Base-by-base conservation (phyloP, 2,888 invertebrate genomes). In the Pseudococcus longispinus region DNA sequence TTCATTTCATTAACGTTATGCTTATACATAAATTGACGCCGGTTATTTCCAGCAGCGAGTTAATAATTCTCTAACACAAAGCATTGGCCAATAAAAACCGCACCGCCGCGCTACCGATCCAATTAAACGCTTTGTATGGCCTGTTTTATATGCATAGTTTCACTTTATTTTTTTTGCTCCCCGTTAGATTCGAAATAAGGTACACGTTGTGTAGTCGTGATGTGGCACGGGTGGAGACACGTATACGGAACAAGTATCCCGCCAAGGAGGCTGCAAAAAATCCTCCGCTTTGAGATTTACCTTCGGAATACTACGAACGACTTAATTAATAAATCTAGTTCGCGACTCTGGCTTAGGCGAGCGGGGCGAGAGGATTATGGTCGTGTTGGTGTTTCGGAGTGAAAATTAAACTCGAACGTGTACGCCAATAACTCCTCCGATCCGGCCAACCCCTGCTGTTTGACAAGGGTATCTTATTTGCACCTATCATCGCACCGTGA, bases 391-490 rank as follows among this genome's bases (percentile, higher is more conserved):
- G 42, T 70, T 70, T 70, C 60, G 29, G 42, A 80, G 77, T 42
- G 77, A 80, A 80, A 80, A 80, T 42, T 80, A 37, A 42, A 80
- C 32, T 37, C 77, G 77, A 13, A 80, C 32, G 5, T 80, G 77
- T 42, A 42, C 77, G 42, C 84, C 65, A 42, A 84, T 84, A 84
- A 84, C 29, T 20, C 20, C 84, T 23, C 26, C 42, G 4, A 55
- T 84, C 13, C n/a, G 20, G 84, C 8, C 84, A 84, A 51, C 84
- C 55, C 84, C 84, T 65, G 84, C 70, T 84, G 84, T 84, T 84
- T 84, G 84, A 84, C 84, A 84, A 84, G 84, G 65, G 84, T 84
- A 84, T 84, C 84, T 84, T 84, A 84, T 84, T 84, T 84, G 84
- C 84, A 84, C 84, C 84, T 84, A 55, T 84, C 84, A 84, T 84